A percentile compares a stretch with the other conserved stretches of the same genome.
phyloP scores from a whole-genome alignment of 2,797 vertebrate species.

The Halcyon chelicuti region DNA sequence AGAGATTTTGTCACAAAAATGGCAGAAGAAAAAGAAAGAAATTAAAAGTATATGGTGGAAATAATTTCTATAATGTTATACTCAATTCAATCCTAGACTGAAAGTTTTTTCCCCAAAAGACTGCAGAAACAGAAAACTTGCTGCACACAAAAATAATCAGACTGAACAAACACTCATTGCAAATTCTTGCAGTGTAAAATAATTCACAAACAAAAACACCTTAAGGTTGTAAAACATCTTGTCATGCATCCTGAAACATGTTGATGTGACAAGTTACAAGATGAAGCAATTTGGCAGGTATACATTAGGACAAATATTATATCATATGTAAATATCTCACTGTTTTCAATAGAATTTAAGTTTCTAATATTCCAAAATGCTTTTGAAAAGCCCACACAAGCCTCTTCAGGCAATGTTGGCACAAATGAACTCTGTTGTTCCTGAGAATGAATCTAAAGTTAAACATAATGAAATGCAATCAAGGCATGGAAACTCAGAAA shows the following conservation, averaged over 20 bases:
- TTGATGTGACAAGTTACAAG: conserved; percentile 45
- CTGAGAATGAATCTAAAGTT: neutral
- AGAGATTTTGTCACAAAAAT: neutral
- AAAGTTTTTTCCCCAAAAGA: neutral
- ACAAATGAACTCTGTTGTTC: neutral
- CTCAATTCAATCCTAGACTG: neutral
- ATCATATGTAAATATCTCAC: conserved; percentile 7
- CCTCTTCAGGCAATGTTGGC: neutral
- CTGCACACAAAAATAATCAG: neutral
- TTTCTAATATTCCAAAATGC: neutral
- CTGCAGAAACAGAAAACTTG: neutral
- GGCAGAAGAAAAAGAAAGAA: neutral
- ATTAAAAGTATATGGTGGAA: neutral
- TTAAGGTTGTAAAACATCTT: conserved; percentile 61
- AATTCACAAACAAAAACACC: conserved; percentile 55
- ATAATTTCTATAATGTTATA: neutral
- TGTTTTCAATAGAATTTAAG: neutral
- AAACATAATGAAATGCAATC: neutral
- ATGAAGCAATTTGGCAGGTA: conserved; percentile 47
- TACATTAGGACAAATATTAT: conserved; percentile 21
- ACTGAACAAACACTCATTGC: neutral
- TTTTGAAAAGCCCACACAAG: neutral
- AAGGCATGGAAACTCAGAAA: neutral
- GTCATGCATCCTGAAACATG: conserved; percentile 37
- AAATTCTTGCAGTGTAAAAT: conserved; percentile 33